phyloP scores from a whole-genome alignment of 2,797 vertebrate species.

The Knipowitschia caucasica region DNA sequence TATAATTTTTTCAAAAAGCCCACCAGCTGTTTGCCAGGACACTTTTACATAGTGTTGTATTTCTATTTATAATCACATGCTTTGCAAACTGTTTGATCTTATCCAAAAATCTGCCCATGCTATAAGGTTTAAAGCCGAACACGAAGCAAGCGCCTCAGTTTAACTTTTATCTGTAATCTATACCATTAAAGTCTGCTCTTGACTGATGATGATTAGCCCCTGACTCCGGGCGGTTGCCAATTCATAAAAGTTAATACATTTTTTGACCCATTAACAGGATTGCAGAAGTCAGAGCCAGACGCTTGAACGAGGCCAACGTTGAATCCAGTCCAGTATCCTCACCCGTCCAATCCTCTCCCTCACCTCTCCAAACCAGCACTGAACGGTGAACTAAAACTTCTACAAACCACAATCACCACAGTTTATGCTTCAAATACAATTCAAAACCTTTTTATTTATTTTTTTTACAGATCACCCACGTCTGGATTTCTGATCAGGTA shows the following conservation, averaged over 20 bases:
- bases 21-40: no score
- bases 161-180: not conserved
- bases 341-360: constrained; percentile 21
- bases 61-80: not conserved
- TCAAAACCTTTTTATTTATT: no score
- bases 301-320: constrained; percentile 40
- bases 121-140: no score
- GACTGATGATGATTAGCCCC: constrained; percentile 1
- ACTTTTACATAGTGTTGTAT: not conserved
- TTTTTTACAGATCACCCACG: constrained; percentile 47
- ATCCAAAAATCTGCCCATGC: not conserved
- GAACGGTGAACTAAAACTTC: constrained; percentile 56
- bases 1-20: no score
- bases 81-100: not conserved
- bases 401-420: not conserved
- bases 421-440: no score
- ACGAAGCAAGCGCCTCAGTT: not conserved
- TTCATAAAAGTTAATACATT: not conserved
- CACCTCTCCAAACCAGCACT: constrained; percentile 28
- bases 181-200: not conserved
- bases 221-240: not conserved
- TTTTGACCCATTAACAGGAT: constrained; percentile 56
- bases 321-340: constrained; percentile 54
- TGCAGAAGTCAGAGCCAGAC: constrained; percentile 66
- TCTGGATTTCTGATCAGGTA: constrained; percentile 89